These are phyloP conservation scores for Atrina japonica DNA, from an alignment of 2,888 invertebrate species.

Conservation along the genomic window DNA sequence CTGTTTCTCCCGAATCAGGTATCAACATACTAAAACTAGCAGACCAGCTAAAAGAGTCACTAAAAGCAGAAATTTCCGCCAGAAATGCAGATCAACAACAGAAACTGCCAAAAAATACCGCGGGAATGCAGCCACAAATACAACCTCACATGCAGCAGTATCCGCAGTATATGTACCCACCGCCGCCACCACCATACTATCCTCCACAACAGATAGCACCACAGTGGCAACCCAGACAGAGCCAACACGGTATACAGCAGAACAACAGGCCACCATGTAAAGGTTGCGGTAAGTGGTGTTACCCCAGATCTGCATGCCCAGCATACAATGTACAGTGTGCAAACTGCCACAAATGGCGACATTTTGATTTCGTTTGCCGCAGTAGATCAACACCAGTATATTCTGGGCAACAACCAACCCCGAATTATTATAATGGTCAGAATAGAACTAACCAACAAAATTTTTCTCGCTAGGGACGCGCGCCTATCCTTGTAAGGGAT, in stretches of 20 bases:
- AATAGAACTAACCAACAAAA: neutral
- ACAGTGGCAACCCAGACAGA: too few species aligned
- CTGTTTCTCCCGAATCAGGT: neutral
- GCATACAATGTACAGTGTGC: too few species aligned
- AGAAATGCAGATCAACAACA: neutral
- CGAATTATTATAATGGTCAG: neutral
- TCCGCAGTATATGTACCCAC: neutral
- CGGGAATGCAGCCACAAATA: neutral
- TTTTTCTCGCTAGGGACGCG: too few species aligned
- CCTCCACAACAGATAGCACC: neutral
- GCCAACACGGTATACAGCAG: neutral
- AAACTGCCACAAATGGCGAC: conserved; percentile 2
- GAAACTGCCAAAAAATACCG: neutral
- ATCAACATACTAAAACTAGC: too few species aligned
- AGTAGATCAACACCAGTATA: too few species aligned
- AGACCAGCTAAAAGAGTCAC: conserved; percentile 1
- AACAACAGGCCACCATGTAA: too few species aligned
- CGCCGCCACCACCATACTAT: neutral
- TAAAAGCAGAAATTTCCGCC: neutral
- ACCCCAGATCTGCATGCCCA: too few species aligned
- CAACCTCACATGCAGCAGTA: too few species aligned
- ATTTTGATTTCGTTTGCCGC: conserved; percentile 10
- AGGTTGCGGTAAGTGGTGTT: too few species aligned
- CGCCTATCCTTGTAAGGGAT: too few species aligned
- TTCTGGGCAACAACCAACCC: too few species aligned